These are phyloP conservation scores for Marronus borbonicus DNA, from an alignment of 2,888 invertebrate species.

Conservation along the genomic window DNA sequence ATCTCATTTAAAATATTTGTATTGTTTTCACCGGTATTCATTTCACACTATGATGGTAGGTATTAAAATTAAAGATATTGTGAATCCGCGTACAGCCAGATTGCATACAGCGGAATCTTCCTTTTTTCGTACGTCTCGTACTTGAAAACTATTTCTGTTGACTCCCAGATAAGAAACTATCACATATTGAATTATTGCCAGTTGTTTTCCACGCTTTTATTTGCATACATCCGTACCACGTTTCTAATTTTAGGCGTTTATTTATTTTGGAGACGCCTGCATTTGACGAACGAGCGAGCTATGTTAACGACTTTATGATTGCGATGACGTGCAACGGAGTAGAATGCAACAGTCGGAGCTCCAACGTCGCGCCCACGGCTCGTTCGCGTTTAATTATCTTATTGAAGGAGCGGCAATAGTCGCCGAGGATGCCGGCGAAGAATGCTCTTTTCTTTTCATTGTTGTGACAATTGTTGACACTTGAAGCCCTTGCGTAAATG, in stretches of 20 bases:
- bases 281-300: background rate
- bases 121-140: background rate
- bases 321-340: conserved; percentile 1
- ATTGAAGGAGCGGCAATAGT: conserved; percentile 5
- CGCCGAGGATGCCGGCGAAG: background rate
- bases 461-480: conserved; percentile 10
- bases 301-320: conserved; percentile 20
- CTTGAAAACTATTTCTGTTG: conserved; percentile 14
- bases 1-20: background rate
- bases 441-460: conserved; percentile 2
- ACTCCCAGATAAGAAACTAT: conserved; percentile 15
- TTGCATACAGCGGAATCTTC: background rate
- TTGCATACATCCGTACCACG: background rate
- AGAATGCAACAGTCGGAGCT: background rate
- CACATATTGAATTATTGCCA: background rate
- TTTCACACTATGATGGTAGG: background rate
- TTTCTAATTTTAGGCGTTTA: conserved; percentile 10
- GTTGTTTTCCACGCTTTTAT: conserved; percentile 3
- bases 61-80: too few relatives aligned
- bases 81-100: too few relatives aligned
- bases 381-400: conserved; percentile 16
- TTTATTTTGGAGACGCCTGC: conserved; percentile 3
- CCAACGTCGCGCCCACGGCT: background rate
- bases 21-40: background rate
- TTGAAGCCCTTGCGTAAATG: background rate